A percentile compares a stretch with the other conserved stretches of the same genome.
Conservation (phyloP, 2,888 invertebrate genomes). For the Cheilosia impressa region DNA sequence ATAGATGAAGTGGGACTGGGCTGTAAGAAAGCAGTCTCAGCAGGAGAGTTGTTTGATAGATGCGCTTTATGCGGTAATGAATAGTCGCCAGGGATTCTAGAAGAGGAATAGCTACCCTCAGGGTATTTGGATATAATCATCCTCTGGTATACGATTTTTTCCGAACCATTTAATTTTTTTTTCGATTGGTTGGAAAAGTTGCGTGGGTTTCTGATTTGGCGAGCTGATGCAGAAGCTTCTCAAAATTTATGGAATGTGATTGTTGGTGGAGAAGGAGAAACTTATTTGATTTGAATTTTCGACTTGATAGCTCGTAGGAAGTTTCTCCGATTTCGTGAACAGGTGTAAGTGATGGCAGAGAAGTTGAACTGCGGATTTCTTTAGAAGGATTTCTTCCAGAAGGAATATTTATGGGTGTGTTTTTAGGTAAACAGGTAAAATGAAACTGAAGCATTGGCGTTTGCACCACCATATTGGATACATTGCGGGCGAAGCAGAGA, state of each 20-base stretch:
- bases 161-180: background rate
- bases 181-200: slow-evolving; percentile 22
- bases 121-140: slow-evolving; percentile 18
- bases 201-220: slow-evolving; percentile 23
- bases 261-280: slow-evolving; percentile 20
- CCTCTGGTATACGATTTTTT: background rate
- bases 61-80: slow-evolving; percentile 50
- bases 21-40: background rate
- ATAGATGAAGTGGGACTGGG: slow-evolving; percentile 32
- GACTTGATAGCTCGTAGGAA: slow-evolving; percentile 29
- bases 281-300: slow-evolving; percentile 41
- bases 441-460: too few species aligned
- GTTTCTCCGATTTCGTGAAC: background rate
- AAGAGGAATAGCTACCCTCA: background rate
- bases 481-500: too few species aligned
- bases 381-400: too few species aligned
- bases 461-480: too few species aligned
- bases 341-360: background rate
- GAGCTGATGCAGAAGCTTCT: slow-evolving; percentile 47
- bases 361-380: too few species aligned
- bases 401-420: too few species aligned
- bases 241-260: slow-evolving; percentile 46
- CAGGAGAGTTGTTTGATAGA: slow-evolving; percentile 50
- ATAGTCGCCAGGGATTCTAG: slow-evolving; percentile 38
- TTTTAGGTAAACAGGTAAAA: too few species aligned